Evolutionary conservation across 2,113 vertebrate genomes (phyloP).

Genomic region (Ochotona princeps): DNA sequence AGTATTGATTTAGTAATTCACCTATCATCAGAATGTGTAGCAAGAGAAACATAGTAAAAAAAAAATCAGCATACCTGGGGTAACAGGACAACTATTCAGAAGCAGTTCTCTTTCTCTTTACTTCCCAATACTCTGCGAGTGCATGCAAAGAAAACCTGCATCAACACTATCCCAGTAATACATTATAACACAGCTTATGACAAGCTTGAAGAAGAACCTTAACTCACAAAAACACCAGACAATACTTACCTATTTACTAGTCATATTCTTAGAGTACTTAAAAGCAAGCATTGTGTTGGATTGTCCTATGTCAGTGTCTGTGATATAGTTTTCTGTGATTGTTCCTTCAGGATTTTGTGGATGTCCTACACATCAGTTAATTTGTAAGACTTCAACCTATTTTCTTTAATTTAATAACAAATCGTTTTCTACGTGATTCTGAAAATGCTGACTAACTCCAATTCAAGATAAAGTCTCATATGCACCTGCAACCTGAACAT

Average conservation of each 20-base stretch:
- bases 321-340: background rate
- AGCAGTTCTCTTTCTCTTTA: background rate
- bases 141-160: background rate
- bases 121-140: background rate
- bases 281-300: conserved; percentile 25
- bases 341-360: background rate
- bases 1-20: background rate
- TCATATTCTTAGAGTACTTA: background rate
- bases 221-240: background rate
- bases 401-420: background rate
- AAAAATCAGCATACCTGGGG: background rate
- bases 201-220: background rate
- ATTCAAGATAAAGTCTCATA: background rate
- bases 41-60: conserved; percentile 32
- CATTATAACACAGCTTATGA: conserved; percentile 18
- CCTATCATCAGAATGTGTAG: conserved; percentile 17
- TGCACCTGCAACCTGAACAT: background rate
- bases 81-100: background rate
- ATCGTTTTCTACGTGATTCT: background rate
- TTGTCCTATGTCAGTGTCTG: background rate
- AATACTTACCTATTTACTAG: conserved; percentile 18
- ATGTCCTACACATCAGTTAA: background rate
- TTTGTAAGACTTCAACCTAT: background rate
- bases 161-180: conserved; percentile 38
- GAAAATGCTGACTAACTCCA: background rate